These are phyloP conservation scores for Brachionichthys hirsutus DNA, from an alignment of 2,113 vertebrate species.

Conservation along the genomic window DNA sequence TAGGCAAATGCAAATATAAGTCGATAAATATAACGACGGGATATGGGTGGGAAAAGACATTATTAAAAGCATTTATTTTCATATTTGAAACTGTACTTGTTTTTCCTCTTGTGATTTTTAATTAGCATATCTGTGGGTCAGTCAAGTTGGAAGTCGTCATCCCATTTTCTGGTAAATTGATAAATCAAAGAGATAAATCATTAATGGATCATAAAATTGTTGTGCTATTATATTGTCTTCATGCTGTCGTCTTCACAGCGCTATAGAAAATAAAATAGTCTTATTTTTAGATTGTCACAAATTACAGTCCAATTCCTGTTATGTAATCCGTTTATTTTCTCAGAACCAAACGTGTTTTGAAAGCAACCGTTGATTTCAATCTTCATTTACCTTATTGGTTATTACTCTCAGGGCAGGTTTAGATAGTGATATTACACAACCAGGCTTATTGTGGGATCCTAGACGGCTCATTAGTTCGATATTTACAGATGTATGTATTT, in stretches of 20 bases:
- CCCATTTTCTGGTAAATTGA: too few relatives aligned
- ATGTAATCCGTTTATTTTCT: constrained; percentile 33
- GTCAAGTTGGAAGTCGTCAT: too few relatives aligned
- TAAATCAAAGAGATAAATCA: too few relatives aligned
- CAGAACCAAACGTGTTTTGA: constrained; percentile 41
- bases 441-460: constrained; percentile 35
- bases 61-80: too few relatives aligned
- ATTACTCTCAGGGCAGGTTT: constrained; percentile 30
- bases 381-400: constrained; percentile 47
- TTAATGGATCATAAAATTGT: too few relatives aligned
- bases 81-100: too few relatives aligned
- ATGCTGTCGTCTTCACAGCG: constrained; percentile 1
- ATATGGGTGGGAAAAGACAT: not conserved
- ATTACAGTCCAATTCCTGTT: constrained; percentile 33
- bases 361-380: constrained; percentile 54
- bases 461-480: constrained; percentile 60
- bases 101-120: too few relatives aligned
- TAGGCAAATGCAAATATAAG: too few relatives aligned
- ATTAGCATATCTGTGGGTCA: too few relatives aligned
- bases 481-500: constrained; percentile 28
- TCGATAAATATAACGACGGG: too few relatives aligned
- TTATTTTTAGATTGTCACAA: constrained; percentile 13
- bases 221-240: not conserved
- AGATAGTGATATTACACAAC: constrained; percentile 57
- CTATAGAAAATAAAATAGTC: constrained; percentile 5